These are phyloP conservation scores for Agrochola circellaris DNA, from an alignment of 2,888 invertebrate genomes.

Conservation along the genomic window DNA sequence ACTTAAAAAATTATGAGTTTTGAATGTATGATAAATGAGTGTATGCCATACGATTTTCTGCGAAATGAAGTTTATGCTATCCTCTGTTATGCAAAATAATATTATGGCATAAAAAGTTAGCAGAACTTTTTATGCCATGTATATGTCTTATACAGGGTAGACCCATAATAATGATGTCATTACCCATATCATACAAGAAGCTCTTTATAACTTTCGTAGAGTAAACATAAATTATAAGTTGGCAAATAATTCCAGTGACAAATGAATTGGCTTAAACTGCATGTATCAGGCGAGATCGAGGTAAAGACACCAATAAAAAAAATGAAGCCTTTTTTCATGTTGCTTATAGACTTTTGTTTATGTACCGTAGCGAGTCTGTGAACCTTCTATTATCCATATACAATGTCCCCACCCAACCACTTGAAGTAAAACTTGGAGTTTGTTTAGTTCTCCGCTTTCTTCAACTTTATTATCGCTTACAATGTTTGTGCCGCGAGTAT, in stretches of 20 bases:
- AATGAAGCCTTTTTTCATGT: no score
- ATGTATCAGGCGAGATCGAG: neutral
- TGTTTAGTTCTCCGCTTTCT: constrained; percentile 60
- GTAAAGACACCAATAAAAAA: neutral
- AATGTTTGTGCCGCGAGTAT: constrained; percentile 55
- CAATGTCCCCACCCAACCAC: constrained; percentile 27
- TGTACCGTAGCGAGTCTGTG: neutral
- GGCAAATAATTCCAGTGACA: neutral
- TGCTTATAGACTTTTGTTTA: neutral
- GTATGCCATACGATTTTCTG: no score
- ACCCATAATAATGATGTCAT: no score
- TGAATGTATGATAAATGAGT: no score
- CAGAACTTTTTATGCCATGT: no score
- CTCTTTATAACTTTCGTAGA: neutral
- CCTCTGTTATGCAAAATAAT: no score
- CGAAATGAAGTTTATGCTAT: no score
- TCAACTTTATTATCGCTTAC: constrained; percentile 62
- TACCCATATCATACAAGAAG: neutral
- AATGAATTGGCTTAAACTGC: neutral
- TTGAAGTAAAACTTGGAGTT: constrained; percentile 60
- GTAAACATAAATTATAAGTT: neutral
- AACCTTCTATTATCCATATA: neutral
- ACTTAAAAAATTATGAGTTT: no score
- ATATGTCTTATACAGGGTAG: no score
- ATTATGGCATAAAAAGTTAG: no score